Conservation (phyloP, 2,113 vertebrate genomes). For the Gallinago jamesoni region DNA sequence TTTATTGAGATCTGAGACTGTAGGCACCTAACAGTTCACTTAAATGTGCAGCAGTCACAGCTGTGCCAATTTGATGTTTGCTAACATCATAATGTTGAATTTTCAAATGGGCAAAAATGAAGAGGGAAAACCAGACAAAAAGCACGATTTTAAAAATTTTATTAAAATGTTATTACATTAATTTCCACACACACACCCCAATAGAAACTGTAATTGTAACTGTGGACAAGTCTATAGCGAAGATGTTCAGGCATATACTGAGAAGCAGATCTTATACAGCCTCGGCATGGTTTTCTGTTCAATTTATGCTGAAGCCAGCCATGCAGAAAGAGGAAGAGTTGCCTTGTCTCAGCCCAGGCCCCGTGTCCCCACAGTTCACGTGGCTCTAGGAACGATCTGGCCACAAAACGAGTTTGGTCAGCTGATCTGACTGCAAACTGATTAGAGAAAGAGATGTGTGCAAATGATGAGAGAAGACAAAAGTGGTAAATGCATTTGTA, state of each 20-base stretch:
- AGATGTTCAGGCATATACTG: not conserved
- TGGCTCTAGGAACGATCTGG: not conserved
- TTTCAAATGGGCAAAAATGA: not conserved
- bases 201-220: not conserved
- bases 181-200: not conserved
- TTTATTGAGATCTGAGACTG: not conserved
- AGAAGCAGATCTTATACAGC: not conserved
- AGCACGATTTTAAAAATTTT: not conserved
- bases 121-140: not conserved
- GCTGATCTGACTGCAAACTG: not conserved
- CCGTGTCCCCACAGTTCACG: not conserved
- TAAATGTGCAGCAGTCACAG: not conserved
- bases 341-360: not conserved
- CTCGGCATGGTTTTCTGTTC: not conserved
- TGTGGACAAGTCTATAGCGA: not conserved
- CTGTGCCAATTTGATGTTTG: not conserved
- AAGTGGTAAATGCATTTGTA: not conserved
- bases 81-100: not conserved
- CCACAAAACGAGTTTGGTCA: not conserved
- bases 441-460: not conserved
- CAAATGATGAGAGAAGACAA: not conserved
- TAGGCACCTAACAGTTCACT: not conserved
- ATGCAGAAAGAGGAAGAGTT: not conserved
- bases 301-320: not conserved
- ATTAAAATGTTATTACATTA: too few relatives aligned